phyloP scores from a whole-genome alignment of 1,140 invertebrate species.

The Conopomorpha cramerella region DNA sequence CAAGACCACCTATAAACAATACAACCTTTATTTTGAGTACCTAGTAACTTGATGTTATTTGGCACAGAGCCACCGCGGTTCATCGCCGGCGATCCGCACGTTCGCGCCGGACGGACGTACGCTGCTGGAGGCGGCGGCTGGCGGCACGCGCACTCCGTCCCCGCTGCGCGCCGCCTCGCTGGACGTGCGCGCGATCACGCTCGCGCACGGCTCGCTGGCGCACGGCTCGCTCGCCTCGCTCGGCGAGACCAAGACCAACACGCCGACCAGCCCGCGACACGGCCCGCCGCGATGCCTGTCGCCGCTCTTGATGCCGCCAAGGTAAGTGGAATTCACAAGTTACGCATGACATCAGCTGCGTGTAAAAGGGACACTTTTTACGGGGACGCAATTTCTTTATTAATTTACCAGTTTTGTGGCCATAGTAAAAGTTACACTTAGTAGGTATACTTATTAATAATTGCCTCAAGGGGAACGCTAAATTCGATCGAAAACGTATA shows the following conservation, averaged over 20 bases:
- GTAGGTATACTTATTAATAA: no score
- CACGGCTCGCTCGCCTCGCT: conserved; percentile 63
- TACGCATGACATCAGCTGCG: background rate
- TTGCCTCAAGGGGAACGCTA: no score
- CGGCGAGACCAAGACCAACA: conserved; percentile 56
- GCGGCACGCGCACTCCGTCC: conserved; percentile 70
- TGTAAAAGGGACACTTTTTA: no score
- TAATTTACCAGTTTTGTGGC: no score
- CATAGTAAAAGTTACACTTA: no score
- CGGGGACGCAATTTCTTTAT: no score
- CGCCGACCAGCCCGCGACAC: conserved; percentile 56
- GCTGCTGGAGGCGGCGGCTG: conserved; percentile 67
- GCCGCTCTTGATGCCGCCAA: conserved; percentile 72
- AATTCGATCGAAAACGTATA: no score
- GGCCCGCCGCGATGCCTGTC: conserved; percentile 67
- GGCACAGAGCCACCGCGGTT: conserved; percentile 72
- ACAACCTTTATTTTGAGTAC: no score
- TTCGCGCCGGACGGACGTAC: conserved; percentile 74
- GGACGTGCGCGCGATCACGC: conserved; percentile 68
- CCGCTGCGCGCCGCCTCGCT: conserved; percentile 74
- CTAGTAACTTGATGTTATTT: no score
- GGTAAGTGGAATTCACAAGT: conserved; percentile 16
- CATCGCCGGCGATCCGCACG: conserved; percentile 77
- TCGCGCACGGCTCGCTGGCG: conserved; percentile 61
- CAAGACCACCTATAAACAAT: no score